These are phyloP conservation scores for Plebejus argus DNA, from an alignment of 2,888 invertebrate genomes.

Conservation along the genomic window DNA sequence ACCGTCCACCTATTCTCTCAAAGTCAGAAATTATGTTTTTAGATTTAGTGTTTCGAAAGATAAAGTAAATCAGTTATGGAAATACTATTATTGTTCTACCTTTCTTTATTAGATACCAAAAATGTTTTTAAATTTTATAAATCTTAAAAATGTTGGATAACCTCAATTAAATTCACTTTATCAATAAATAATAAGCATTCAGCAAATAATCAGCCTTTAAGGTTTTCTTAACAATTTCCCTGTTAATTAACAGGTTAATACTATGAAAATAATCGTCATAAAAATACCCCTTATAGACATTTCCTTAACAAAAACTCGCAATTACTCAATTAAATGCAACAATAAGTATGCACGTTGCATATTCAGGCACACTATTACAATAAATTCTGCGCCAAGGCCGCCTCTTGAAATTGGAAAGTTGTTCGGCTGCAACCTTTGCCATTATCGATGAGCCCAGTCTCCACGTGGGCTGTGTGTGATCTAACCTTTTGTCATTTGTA, in stretches of 20 bases:
- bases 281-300: not conserved
- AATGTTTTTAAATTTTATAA: too few relatives aligned
- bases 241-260: not conserved
- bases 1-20: too few relatives aligned
- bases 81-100: too few relatives aligned
- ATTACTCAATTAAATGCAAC: constrained; percentile 19
- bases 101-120: too few relatives aligned
- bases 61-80: too few relatives aligned
- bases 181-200: not conserved
- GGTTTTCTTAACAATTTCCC: not conserved
- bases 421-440: constrained; percentile 56
- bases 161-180: too few relatives aligned
- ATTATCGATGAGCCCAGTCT: constrained; percentile 47
- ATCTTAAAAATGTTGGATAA: too few relatives aligned
- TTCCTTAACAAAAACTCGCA: not conserved
- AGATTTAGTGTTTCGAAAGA: too few relatives aligned
- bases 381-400: constrained; percentile 58
- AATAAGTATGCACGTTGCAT: constrained; percentile 18
- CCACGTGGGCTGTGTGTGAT: constrained; percentile 45
- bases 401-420: constrained; percentile 77
- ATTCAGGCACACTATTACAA: constrained; percentile 37
- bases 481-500: constrained; percentile 42
- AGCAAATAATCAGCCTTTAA: not conserved
- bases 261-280: not conserved
- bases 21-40: too few relatives aligned